Evolutionary conservation across 2,888 invertebrate species (phyloP).

Genomic region (Acrocyrtus sp.): DNA sequence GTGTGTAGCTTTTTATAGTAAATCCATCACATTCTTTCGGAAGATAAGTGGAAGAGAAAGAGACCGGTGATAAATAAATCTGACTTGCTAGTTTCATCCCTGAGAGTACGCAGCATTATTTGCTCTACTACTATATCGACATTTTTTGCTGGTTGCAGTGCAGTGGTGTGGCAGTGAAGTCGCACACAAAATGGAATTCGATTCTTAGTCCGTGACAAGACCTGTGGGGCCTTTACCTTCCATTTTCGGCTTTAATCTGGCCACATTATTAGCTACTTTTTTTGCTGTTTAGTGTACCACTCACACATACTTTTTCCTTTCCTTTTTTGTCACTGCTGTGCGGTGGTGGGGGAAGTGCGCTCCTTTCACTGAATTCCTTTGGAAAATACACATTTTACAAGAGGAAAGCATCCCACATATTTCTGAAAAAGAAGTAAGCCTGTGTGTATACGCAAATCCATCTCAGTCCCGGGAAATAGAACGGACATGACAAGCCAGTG

Average conservation of each 20-base stretch:
- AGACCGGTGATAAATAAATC: constrained; percentile 20
- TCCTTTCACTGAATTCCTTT: no score
- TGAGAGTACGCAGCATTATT: no score
- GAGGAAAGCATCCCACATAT: no score
- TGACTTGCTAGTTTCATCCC: constrained; percentile 7
- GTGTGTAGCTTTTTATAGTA: neutral
- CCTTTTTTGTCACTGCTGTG: no score
- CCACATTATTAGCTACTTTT: neutral
- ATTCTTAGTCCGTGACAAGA: constrained; percentile 32
- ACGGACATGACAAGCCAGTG: no score
- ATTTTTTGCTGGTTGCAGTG: neutral
- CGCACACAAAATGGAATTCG: constrained; percentile 13
- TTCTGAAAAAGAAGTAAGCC: no score
- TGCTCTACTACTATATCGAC: no score
- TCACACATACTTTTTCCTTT: no score
- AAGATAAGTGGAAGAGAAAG: neutral
- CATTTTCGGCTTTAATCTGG: neutral
- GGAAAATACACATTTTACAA: no score
- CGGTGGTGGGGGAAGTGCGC: no score
- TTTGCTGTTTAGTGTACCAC: neutral
- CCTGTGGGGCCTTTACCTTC: constrained; percentile 36
- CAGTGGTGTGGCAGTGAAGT: constrained; percentile 10
- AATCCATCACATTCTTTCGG: constrained; percentile 12
- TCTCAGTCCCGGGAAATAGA: no score
- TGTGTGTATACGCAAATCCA: no score